These are phyloP conservation scores for human (Homo sapiens) DNA, from an alignment of 2,113 vertebrate genomes.

Conservation along the genomic window DNA sequence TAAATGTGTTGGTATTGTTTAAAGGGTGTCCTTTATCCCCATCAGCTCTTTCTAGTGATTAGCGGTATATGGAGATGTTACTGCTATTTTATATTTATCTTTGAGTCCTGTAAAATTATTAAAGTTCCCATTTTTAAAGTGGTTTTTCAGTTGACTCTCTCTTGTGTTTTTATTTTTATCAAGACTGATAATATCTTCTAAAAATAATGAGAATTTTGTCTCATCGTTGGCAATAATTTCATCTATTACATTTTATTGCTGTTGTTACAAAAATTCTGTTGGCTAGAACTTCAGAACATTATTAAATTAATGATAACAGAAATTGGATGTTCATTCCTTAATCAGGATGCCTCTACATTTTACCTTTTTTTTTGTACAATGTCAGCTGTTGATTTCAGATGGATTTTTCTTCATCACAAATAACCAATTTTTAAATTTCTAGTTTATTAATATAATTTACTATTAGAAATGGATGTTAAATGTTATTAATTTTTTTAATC, in stretches of 20 bases:
- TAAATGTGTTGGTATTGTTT: neutral
- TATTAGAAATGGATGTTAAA: neutral
- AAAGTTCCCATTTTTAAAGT: neutral
- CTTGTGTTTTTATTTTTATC: neutral
- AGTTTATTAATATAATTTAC: neutral
- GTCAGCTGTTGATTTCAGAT: neutral
- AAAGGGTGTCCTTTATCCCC: neutral
- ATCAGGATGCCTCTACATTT: neutral
- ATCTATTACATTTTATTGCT: neutral
- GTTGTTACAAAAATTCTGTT: neutral
- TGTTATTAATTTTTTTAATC: neutral
- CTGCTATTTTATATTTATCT: neutral
- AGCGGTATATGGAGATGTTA: neutral
- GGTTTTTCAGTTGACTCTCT: neutral
- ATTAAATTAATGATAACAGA: neutral
- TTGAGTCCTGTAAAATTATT: neutral
- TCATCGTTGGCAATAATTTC: neutral
- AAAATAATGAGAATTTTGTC: neutral
- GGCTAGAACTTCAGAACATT: neutral
- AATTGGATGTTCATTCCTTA: neutral
- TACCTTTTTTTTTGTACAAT: neutral
- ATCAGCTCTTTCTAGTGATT: neutral
- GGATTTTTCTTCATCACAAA: neutral
- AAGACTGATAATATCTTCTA: neutral
- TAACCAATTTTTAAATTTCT: neutral